Evolutionary conservation across 2,113 vertebrate species (phyloP).

Genomic region (Pithys albifrons): DNA sequence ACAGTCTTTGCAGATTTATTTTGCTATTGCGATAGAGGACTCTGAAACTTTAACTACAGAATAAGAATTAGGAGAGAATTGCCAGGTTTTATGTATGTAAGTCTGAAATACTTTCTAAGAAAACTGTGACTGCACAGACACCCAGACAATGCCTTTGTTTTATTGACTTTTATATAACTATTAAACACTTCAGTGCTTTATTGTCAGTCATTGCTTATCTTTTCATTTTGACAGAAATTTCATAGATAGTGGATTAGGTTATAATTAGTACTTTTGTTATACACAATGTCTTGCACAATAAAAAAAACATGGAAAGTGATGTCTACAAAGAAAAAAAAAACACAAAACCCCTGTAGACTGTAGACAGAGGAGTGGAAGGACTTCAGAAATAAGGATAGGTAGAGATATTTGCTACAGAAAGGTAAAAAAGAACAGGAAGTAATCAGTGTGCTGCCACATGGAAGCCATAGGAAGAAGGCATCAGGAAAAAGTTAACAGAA

Average conservation of each 20-base stretch:
- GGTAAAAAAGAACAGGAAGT: neutral
- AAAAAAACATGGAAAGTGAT: neutral
- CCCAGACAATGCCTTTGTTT: neutral
- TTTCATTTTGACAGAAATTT: neutral
- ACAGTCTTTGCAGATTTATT: neutral
- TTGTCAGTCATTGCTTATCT: neutral
- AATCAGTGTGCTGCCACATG: neutral
- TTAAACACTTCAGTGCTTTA: neutral
- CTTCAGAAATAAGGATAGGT: neutral
- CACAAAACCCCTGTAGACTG: neutral
- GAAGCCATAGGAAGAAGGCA: neutral
- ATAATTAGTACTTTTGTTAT: neutral
- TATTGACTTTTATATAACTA: neutral
- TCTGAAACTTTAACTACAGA: neutral
- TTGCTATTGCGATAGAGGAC: neutral
- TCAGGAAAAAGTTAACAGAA: neutral
- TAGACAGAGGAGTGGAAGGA: neutral
- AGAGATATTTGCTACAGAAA: neutral
- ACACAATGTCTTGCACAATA: neutral
- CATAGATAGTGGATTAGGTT: neutral
- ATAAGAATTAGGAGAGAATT: neutral
- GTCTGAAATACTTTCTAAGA: neutral
- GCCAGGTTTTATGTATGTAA: neutral
- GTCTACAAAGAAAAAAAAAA: neutral
- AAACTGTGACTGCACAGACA: neutral